These are phyloP conservation scores for Meles meles DNA, from an alignment of 2,113 vertebrate genomes.

Conservation along the genomic window DNA sequence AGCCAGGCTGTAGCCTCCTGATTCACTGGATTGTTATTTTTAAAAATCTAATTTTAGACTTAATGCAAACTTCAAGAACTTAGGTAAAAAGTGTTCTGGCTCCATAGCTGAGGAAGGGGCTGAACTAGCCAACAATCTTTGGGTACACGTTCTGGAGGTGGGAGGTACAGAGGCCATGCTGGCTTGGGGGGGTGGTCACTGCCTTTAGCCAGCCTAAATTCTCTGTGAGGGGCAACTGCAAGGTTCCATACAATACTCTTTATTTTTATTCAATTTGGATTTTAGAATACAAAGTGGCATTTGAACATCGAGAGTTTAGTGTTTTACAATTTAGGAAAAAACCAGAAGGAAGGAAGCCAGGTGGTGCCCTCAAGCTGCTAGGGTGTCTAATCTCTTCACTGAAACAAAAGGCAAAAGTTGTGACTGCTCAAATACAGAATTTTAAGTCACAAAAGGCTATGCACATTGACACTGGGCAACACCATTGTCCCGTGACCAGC, in stretches of 20 bases:
- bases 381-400: background rate
- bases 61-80: background rate
- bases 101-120: background rate
- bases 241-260: background rate
- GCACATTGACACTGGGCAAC: background rate
- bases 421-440: background rate
- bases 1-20: background rate
- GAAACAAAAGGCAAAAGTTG: background rate
- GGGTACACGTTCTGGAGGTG: background rate
- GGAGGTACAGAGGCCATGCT: background rate
- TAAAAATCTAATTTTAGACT: background rate
- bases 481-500: background rate
- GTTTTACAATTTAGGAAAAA: background rate
- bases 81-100: background rate
- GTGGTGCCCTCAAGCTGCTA: background rate
- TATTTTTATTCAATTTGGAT: background rate
- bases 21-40: background rate
- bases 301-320: background rate
- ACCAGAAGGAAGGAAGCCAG: background rate
- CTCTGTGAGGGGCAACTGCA: background rate
- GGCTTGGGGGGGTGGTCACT: background rate
- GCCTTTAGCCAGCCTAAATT: background rate
- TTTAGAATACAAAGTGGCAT: background rate
- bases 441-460: background rate
- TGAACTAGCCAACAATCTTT: background rate